Base-by-base conservation (phyloP, 2,888 invertebrate species). In the Selenia dentaria region DNA sequence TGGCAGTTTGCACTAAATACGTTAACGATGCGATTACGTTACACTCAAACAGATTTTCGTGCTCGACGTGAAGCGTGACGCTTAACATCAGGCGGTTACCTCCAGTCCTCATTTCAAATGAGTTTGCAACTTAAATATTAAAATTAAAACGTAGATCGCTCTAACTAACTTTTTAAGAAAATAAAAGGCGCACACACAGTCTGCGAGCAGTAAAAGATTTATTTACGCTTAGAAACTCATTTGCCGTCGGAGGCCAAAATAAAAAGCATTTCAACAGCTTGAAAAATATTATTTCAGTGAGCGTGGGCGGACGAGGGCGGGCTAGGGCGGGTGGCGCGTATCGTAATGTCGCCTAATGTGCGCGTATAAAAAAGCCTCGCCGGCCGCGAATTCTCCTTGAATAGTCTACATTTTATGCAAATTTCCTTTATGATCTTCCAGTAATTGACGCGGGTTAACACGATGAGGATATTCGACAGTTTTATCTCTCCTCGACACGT, bases 191-290 rank as follows among this genome's bases (percentile, higher is more conserved):
- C 67, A 54, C 56, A 58, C 57, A 61, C 67, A 44, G 59, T 59
- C 57, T 52, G 62, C 52, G 64, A 65, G 59, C 65, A 70, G 62
- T 67, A 67, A 72, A 70, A 79, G 77, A 80, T 85, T 83, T 83
- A 84, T 84, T 79, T 71, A 70, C 81, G 79, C 77, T 86, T 80
- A 85, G 82, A 80, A 83, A 77, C 85, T 84, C 85, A 82, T 86
- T 85, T 84, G 76, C 77, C 63, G 67, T 59, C 66, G 59, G 57
- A 65, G 69, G 64, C 65, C 70, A 61, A 79, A 84, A 85, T 82
- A 84, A 83, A 83, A 83, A 81, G 72, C 74, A 74, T 74, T 75
- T 74, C 74, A 80, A 82, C 82, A 82, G 82, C 81, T 79, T 81
- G 79, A 82, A 83, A 84, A 80, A 85, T 85, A 84, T 81, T 82